These are phyloP conservation scores for Calephelis perditalis DNA, from an alignment of 2,888 invertebrate species.

Conservation along the genomic window DNA sequence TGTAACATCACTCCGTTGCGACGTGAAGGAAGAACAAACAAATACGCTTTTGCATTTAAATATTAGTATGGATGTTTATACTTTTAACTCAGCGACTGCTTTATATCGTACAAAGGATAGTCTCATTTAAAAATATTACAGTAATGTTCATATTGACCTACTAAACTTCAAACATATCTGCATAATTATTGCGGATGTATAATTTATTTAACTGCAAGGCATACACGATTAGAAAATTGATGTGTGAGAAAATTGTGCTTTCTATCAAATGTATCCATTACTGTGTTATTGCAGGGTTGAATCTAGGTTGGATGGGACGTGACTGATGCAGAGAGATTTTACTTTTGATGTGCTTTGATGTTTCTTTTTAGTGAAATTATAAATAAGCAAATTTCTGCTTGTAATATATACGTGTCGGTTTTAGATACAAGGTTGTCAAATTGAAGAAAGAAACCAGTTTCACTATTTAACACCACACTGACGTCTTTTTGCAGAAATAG, in stretches of 20 bases:
- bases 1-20: too few species aligned
- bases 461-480: too few species aligned
- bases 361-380: too few species aligned
- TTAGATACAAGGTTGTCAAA: too few species aligned
- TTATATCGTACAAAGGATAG: neutral
- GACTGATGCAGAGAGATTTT: neutral
- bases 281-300: slow-evolving; percentile 3
- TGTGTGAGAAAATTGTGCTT: slow-evolving; percentile 14
- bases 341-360: too few species aligned
- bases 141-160: neutral
- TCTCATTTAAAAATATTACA: slow-evolving; percentile 4
- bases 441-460: too few species aligned
- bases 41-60: too few species aligned
- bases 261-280: slow-evolving; percentile 10
- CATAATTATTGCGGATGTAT: slow-evolving; percentile 5
- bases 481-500: too few species aligned
- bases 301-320: slow-evolving; percentile 10
- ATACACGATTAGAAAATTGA: slow-evolving; percentile 9
- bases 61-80: too few species aligned
- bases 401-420: too few species aligned
- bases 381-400: too few species aligned
- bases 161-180: slow-evolving; percentile 1
- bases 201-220: neutral
- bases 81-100: slow-evolving; percentile 19
- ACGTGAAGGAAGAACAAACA: too few species aligned